Percentiles rank a stretch among this genome's conserved stretches.
Evolutionary conservation across 2,113 vertebrate genomes (phyloP).

Genomic region (Amphiprion percula): DNA sequence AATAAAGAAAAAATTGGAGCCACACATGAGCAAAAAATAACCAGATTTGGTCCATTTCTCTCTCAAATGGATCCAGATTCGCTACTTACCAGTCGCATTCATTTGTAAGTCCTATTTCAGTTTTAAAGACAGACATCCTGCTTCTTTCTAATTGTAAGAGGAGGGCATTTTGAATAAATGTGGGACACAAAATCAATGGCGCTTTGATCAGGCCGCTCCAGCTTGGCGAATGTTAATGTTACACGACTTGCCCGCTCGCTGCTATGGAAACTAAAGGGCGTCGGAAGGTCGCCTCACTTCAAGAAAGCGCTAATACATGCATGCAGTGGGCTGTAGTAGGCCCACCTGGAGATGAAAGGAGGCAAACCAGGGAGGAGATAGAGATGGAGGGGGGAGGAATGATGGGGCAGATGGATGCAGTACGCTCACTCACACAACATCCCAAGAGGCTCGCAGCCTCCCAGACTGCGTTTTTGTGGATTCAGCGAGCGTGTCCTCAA

Average conservation of each 20-base stretch:
- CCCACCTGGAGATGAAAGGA: conserved; percentile 80
- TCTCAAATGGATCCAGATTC: not conserved
- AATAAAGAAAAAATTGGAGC: too few species aligned
- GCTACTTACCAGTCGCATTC: conserved; percentile 1
- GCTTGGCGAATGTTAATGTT: conserved; percentile 69
- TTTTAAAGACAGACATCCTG: conserved; percentile 22
- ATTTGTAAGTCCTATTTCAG: conserved; percentile 54
- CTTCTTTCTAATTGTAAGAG: conserved; percentile 34
- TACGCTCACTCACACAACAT: conserved; percentile 59
- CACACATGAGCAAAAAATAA: too few species aligned
- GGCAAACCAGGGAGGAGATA: conserved; percentile 30
- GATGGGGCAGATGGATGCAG: conserved; percentile 74
- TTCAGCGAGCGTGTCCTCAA: conserved; percentile 64
- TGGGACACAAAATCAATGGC: conserved; percentile 76
- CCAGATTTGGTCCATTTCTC: too few species aligned
- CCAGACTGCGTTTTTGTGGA: conserved; percentile 54
- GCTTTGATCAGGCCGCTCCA: conserved; percentile 63
- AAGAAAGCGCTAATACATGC: conserved; percentile 76
- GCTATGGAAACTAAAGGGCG: conserved; percentile 80
- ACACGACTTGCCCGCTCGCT: conserved; percentile 55
- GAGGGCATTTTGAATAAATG: conserved; percentile 66
- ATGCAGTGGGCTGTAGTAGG: conserved; percentile 63
- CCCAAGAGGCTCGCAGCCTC: conserved; percentile 60
- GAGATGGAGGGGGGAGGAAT: conserved; percentile 20
- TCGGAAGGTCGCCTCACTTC: conserved; percentile 76